Evolutionary conservation across 2,888 invertebrate genomes (phyloP).

Genomic region (Lasiommata megera): DNA sequence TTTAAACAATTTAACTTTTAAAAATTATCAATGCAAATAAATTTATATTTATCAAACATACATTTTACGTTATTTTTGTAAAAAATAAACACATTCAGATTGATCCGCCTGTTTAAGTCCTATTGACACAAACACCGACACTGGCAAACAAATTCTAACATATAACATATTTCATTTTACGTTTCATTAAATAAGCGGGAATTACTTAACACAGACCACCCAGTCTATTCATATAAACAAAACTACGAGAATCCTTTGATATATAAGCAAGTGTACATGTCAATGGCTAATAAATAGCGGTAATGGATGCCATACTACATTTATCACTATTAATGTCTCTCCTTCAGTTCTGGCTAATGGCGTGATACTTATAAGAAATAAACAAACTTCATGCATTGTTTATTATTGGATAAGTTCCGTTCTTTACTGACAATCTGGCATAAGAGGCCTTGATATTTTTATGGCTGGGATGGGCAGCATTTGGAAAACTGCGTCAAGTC

Average conservation of each 20-base stretch:
- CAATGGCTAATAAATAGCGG: conserved; percentile 27
- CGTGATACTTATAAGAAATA: conserved; percentile 18
- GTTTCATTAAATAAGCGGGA: background rate
- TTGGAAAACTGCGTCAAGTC: too few relatives aligned
- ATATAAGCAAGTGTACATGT: conserved; percentile 5
- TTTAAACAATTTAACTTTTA: too few relatives aligned
- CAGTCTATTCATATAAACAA: background rate
- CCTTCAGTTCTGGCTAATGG: conserved; percentile 19
- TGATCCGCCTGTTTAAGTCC: too few relatives aligned
- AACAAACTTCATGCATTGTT: conserved; percentile 21
- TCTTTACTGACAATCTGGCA: background rate
- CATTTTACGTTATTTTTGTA: too few relatives aligned
- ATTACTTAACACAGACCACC: background rate
- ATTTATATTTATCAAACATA: too few relatives aligned
- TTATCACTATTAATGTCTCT: conserved; percentile 21
- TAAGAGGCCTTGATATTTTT: background rate
- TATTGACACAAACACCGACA: too few relatives aligned
- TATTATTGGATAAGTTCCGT: background rate
- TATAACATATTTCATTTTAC: too few relatives aligned
- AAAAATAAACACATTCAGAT: too few relatives aligned
- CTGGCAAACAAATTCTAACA: too few relatives aligned
- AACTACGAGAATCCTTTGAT: background rate
- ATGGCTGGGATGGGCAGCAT: too few relatives aligned
- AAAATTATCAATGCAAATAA: too few relatives aligned
- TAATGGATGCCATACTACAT: conserved; percentile 18